A percentile compares a stretch with the other conserved stretches of the same genome.
Conservation (phyloP, 2,888 invertebrate genomes). For the Papilio elwesi region DNA sequence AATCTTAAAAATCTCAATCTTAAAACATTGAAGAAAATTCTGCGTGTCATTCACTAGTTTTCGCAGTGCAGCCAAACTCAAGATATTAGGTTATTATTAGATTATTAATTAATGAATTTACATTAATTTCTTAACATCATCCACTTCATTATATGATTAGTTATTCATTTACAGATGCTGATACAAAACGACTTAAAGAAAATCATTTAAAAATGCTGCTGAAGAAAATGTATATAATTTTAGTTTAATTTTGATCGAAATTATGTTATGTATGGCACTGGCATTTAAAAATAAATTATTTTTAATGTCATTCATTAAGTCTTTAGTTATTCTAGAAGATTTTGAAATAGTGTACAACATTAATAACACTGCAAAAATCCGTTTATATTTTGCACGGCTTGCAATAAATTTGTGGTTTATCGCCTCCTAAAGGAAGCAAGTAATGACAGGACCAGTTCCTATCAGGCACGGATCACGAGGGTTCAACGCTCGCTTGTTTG, state of each 20-base stretch:
- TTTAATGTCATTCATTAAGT: not conserved
- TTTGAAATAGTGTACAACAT: not conserved
- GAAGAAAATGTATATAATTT: not conserved
- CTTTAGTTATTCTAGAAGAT: slow-evolving; percentile 4
- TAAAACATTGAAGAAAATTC: too few species aligned
- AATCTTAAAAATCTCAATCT: too few species aligned
- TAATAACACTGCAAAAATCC: slow-evolving; percentile 36
- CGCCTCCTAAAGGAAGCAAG: slow-evolving; percentile 41
- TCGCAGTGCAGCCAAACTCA: too few species aligned
- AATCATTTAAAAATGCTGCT: too few species aligned
- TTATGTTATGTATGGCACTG: not conserved
- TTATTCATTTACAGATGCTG: too few species aligned
- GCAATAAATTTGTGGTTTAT: slow-evolving; percentile 43
- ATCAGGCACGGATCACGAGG: slow-evolving; percentile 64
- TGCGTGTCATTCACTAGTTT: too few species aligned
- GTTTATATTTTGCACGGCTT: slow-evolving; percentile 41
- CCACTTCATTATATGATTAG: too few species aligned
- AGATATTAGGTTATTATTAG: too few species aligned
- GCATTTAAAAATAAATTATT: too few species aligned
- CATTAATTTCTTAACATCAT: too few species aligned
- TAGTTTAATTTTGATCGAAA: not conserved
- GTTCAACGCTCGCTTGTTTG: slow-evolving; percentile 75
- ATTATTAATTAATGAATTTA: too few species aligned
- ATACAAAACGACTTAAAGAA: too few species aligned
- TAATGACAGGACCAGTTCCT: slow-evolving; percentile 61